Conservation (phyloP, 2,888 invertebrate species). For the Melinopterus prodromus region DNA sequence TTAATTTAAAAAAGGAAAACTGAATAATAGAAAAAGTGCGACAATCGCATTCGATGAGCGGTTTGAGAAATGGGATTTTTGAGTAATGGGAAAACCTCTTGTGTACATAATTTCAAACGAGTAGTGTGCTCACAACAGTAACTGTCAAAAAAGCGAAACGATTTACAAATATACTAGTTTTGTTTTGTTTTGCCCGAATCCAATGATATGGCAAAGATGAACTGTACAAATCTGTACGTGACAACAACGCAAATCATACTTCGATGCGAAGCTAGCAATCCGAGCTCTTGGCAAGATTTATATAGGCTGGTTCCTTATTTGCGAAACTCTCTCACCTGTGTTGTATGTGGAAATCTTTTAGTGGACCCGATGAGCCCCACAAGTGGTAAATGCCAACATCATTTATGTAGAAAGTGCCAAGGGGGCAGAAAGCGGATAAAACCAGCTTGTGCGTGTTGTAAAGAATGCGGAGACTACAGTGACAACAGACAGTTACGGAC, state of each 20-base stretch:
- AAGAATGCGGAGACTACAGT: slow-evolving; percentile 81
- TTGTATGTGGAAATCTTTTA: slow-evolving; percentile 85
- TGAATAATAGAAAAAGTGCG: too few relatives aligned
- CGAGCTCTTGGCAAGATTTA: slow-evolving; percentile 81
- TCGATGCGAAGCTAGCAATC: slow-evolving; percentile 75
- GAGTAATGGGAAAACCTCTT: slow-evolving; percentile 13
- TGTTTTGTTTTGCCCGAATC: not conserved
- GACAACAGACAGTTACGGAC: slow-evolving; percentile 85
- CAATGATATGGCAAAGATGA: slow-evolving; percentile 64
- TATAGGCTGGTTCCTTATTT: slow-evolving; percentile 85
- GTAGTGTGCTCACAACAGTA: slow-evolving; percentile 19
- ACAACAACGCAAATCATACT: slow-evolving; percentile 83
- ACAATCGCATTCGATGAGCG: too few relatives aligned
- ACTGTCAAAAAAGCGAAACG: slow-evolving; percentile 18
- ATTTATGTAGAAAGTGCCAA: slow-evolving; percentile 85
- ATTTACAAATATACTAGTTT: slow-evolving; percentile 12
- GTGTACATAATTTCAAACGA: slow-evolving; percentile 26
- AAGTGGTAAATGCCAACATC: slow-evolving; percentile 84
- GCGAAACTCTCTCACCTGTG: slow-evolving; percentile 87
- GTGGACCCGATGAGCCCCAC: slow-evolving; percentile 84
- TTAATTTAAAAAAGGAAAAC: too few relatives aligned
- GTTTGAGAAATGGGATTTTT: slow-evolving; percentile 17
- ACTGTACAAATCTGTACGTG: slow-evolving; percentile 82
- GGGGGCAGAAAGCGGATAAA: slow-evolving; percentile 86
- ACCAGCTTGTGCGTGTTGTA: slow-evolving; percentile 86